These are phyloP conservation scores for Alligator mississippiensis DNA, from an alignment of 2,113 vertebrate genomes.

Conservation along the genomic window DNA sequence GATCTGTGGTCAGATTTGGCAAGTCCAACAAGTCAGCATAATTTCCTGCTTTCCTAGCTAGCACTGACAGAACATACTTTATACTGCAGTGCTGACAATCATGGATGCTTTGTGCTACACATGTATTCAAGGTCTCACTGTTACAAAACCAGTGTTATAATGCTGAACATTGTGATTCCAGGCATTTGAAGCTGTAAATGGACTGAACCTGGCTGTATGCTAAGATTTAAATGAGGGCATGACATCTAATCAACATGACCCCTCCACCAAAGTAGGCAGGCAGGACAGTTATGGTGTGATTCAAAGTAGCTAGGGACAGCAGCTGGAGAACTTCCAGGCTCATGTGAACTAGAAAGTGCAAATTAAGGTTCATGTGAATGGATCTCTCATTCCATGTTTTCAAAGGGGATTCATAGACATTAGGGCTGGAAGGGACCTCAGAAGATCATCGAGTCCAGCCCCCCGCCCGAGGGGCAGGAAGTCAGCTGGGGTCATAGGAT, in stretches of 20 bases:
- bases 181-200: background rate
- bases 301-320: background rate
- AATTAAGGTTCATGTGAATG: too few relatives aligned
- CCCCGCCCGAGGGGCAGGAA: too few relatives aligned
- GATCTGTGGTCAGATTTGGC: accelerated
- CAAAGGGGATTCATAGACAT: too few relatives aligned
- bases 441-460: too few relatives aligned
- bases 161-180: background rate
- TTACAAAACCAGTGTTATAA: background rate
- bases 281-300: too few relatives aligned
- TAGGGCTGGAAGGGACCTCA: too few relatives aligned
- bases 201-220: background rate
- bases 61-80: background rate
- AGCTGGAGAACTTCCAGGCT: background rate
- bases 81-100: background rate
- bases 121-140: background rate
- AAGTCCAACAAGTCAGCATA: background rate
- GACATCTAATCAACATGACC: background rate
- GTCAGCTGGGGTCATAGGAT: too few relatives aligned
- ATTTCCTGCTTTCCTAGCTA: background rate
- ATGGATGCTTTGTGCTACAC: background rate
- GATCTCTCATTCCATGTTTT: too few relatives aligned
- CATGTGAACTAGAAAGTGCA: background rate
- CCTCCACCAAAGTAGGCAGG: too few relatives aligned
- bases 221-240: background rate